These are phyloP conservation scores for Silurus meridionalis DNA, from an alignment of 2,113 vertebrate genomes.

Conservation along the genomic window DNA sequence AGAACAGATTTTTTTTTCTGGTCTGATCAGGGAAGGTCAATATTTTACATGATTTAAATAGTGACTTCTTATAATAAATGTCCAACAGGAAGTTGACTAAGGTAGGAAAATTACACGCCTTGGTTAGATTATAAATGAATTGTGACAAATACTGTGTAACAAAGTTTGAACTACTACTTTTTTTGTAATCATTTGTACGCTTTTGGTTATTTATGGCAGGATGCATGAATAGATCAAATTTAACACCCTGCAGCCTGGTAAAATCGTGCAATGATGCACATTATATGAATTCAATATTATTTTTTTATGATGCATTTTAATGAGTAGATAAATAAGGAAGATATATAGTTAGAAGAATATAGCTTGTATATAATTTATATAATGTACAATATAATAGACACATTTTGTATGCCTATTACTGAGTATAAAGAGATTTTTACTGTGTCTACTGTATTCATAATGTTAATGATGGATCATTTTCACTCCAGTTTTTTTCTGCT, in stretches of 20 bases:
- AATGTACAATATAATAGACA: too few species aligned
- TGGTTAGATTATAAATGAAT: not conserved
- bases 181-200: not conserved
- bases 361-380: too few species aligned
- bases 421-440: not conserved
- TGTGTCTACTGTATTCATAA: not conserved
- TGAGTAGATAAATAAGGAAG: not conserved
- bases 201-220: not conserved
- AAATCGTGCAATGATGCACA: not conserved
- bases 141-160: not conserved
- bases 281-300: not conserved
- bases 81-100: not conserved
- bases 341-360: not conserved
- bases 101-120: not conserved
- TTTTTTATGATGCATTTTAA: not conserved
- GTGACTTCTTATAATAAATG: not conserved
- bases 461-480: not conserved
- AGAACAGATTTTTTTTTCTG: conserved; percentile 1
- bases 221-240: not conserved
- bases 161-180: not conserved
- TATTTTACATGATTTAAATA: not conserved
- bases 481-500: too few species aligned
- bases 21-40: not conserved
- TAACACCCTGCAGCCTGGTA: not conserved
- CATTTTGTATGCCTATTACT: not conserved